Evolutionary conservation across 2,888 invertebrate genomes (phyloP).

Genomic region (Nymphalis urticae): DNA sequence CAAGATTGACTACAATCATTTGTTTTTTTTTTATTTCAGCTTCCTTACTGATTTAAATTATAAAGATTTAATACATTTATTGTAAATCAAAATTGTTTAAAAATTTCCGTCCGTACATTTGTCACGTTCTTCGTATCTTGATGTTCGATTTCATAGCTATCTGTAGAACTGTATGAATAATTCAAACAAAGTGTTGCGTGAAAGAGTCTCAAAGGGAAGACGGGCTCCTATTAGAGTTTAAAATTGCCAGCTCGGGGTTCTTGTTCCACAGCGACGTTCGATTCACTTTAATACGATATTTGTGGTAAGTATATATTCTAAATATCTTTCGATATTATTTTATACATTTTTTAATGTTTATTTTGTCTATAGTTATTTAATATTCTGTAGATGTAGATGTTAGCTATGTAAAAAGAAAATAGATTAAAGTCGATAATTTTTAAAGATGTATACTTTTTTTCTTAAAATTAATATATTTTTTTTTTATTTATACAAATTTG

Average conservation of each 20-base stretch:
- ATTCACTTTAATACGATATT: slow-evolving; percentile 49
- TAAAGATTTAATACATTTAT: not conserved
- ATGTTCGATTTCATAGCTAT: slow-evolving; percentile 67
- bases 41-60: no score
- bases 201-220: slow-evolving; percentile 74
- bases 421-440: no score
- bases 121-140: slow-evolving; percentile 42
- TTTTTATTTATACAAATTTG: no score
- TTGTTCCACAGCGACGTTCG: slow-evolving; percentile 35
- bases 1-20: no score
- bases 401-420: no score
- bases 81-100: not conserved
- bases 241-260: slow-evolving; percentile 58
- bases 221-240: slow-evolving; percentile 65
- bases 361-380: no score
- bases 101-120: slow-evolving; percentile 31
- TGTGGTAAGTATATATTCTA: slow-evolving; percentile 20
- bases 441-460: no score
- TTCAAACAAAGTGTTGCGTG: slow-evolving; percentile 67
- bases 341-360: not conserved
- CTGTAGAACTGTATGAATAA: slow-evolving; percentile 69
- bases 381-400: no score
- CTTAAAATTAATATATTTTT: no score
- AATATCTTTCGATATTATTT: slow-evolving; percentile 24
- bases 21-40: no score